Evolutionary conservation across 2,888 invertebrate species (phyloP).

Genomic region (Cataglyphis cursor): DNA sequence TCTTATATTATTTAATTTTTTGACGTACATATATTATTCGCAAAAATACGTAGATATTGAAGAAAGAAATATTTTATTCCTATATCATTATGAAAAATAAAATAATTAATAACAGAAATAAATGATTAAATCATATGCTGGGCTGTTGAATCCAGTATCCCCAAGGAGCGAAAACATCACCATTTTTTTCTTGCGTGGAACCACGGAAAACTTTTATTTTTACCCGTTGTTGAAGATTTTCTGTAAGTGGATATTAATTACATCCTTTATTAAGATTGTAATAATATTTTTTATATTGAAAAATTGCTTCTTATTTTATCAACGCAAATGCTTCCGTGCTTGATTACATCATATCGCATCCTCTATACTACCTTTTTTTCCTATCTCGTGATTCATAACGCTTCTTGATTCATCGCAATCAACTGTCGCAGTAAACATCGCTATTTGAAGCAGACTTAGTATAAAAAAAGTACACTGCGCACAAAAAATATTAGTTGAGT

Average conservation of each 20-base stretch:
- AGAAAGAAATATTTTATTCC: not conserved
- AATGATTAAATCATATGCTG: not conserved
- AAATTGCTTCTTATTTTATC: not conserved
- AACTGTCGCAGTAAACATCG: not conserved
- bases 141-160: conserved; percentile 85
- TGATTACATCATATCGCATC: not conserved
- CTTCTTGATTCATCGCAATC: conserved; percentile 11
- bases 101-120: not conserved
- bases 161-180: conserved; percentile 82
- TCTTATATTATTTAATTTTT: not conserved
- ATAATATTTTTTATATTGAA: not conserved
- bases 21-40: not conserved
- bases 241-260: conserved; percentile 56
- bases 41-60: not conserved
- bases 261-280: not conserved
- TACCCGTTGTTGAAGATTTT: conserved; percentile 80
- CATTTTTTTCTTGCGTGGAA: conserved; percentile 79
- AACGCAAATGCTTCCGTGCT: not conserved
- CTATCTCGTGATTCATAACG: not conserved
- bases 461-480: not conserved
- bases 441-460: conserved; percentile 25
- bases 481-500: not conserved
- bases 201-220: conserved; percentile 85
- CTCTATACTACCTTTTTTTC: conserved; percentile 18
- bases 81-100: not conserved